Evolutionary conservation across 2,113 vertebrate genomes (phyloP).

Genomic region (Odontesthes bonariensis): DNA sequence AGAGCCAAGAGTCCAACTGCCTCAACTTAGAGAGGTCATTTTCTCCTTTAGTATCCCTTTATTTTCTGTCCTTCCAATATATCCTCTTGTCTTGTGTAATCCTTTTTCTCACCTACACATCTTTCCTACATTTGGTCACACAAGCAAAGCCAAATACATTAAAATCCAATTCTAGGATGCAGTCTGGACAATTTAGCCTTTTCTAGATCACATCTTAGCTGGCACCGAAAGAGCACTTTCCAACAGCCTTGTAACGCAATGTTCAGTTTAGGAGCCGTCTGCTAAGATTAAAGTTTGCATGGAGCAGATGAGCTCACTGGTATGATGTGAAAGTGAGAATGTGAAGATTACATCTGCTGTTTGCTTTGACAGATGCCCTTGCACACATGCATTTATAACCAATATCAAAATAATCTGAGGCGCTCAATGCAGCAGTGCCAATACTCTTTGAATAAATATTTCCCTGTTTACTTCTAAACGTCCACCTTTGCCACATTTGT

Average conservation of each 20-base stretch:
- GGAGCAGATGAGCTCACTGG: conserved; percentile 7
- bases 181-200: conserved; percentile 36
- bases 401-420: conserved; percentile 49
- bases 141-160: conserved; percentile 36
- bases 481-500: conserved; percentile 56
- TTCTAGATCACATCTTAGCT: conserved; percentile 24
- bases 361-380: conserved; percentile 47
- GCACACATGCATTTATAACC: conserved; percentile 45
- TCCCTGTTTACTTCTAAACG: conserved; percentile 46
- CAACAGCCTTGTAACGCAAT: conserved; percentile 54
- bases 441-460: conserved; percentile 47
- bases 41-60: conserved; percentile 44
- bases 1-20: conserved; percentile 65
- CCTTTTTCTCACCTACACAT: conserved; percentile 12
- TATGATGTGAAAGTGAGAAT: conserved; percentile 47
- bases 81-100: conserved; percentile 18
- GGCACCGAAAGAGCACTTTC: conserved; percentile 39
- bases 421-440: conserved; percentile 9
- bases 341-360: conserved; percentile 35
- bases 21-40: conserved; percentile 67
- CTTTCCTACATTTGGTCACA: conserved; percentile 2
- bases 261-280: conserved; percentile 46
- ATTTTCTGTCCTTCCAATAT: conserved; percentile 25
- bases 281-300: conserved; percentile 51
- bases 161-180: conserved; percentile 41